These are phyloP conservation scores for Sigmodon hispidus DNA, from an alignment of 2,113 vertebrate genomes.

Conservation along the genomic window DNA sequence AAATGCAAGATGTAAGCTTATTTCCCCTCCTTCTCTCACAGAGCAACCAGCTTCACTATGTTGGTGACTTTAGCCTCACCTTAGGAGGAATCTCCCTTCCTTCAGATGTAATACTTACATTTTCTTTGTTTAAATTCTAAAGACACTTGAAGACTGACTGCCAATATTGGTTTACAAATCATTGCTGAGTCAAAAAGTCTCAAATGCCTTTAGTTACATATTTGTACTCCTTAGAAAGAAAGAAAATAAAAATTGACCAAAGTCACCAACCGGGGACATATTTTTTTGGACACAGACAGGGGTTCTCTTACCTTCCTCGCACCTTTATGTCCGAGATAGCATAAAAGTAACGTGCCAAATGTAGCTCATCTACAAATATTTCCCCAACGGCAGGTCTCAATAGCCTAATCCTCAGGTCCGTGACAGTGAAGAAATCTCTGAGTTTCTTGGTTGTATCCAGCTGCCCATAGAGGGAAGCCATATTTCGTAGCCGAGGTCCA, in stretches of 20 bases:
- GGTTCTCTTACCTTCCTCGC: slow-evolving; percentile 94
- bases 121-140: neutral
- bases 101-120: neutral
- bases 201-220: neutral
- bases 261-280: neutral
- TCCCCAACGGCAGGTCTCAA: slow-evolving; percentile 96
- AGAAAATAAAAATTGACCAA: neutral
- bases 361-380: slow-evolving; percentile 95
- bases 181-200: neutral
- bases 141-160: neutral
- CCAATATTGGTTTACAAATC: rapidly evolving
- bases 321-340: slow-evolving; percentile 99
- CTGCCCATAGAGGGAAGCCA: slow-evolving; percentile 98
- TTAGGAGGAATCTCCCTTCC: neutral
- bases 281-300: slow-evolving; percentile 37
- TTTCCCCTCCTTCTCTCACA: neutral
- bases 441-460: slow-evolving; percentile 99
- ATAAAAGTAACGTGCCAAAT: slow-evolving; percentile 97
- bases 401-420: slow-evolving; percentile 95
- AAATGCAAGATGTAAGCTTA: neutral
- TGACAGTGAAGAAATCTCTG: slow-evolving; percentile 99
- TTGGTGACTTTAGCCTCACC: neutral
- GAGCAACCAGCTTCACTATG: neutral
- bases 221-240: neutral
- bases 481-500: slow-evolving; percentile 96